These are phyloP conservation scores for Myopa testacea DNA, from an alignment of 2,888 invertebrate species.

Conservation along the genomic window DNA sequence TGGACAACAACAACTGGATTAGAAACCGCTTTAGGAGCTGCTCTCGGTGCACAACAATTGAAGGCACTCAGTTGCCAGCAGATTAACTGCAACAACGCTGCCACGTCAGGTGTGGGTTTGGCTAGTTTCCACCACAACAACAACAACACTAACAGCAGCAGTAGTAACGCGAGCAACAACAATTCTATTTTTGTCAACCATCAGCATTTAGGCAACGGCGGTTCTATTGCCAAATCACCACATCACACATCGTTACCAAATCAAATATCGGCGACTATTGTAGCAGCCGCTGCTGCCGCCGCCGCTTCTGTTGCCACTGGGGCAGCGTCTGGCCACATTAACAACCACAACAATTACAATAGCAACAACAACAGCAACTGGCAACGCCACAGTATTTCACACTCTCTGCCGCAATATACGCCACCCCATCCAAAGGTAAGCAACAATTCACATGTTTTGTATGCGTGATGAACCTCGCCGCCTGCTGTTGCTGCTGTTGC, in stretches of 20 bases:
- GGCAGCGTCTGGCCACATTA: slow-evolving; percentile 25
- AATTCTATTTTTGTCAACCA: slow-evolving; percentile 24
- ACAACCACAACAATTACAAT: slow-evolving; percentile 37
- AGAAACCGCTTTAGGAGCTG: slow-evolving; percentile 57
- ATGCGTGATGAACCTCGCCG: background rate
- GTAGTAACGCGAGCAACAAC: background rate
- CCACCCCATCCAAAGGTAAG: slow-evolving; percentile 44
- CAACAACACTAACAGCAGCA: slow-evolving; percentile 30
- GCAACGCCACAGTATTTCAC: slow-evolving; percentile 44
- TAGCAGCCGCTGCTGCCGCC: slow-evolving; percentile 43
- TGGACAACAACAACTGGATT: slow-evolving; percentile 78
- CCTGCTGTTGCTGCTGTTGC: background rate
- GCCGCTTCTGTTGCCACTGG: slow-evolving; percentile 30
- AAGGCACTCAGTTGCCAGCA: slow-evolving; percentile 48
- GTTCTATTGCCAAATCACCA: slow-evolving; percentile 39
- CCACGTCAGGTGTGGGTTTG: slow-evolving; percentile 4
- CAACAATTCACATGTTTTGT: background rate
- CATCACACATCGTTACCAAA: slow-evolving; percentile 36
- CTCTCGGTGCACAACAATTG: slow-evolving; percentile 38
- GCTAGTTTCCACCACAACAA: slow-evolving; percentile 22
- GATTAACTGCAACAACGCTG: slow-evolving; percentile 40
- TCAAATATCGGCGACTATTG: slow-evolving; percentile 42
- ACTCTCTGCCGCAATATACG: slow-evolving; percentile 51
- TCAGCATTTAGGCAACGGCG: slow-evolving; percentile 41
- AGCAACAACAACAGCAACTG: slow-evolving; percentile 42